These are phyloP conservation scores for Cinclus mexicanus DNA, from an alignment of 2,113 vertebrate genomes.

Conservation along the genomic window DNA sequence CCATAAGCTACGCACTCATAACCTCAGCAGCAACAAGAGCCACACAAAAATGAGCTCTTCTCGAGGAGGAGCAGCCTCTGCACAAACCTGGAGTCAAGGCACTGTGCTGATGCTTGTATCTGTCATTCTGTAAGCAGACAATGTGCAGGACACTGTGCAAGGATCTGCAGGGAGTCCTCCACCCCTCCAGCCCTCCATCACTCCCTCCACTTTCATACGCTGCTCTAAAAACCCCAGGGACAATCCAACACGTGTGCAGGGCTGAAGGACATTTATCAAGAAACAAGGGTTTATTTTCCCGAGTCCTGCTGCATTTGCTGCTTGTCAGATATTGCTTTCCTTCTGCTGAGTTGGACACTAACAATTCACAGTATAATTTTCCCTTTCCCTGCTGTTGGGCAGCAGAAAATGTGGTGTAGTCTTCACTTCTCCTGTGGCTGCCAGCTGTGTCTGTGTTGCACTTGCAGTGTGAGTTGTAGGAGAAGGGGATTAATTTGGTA, in stretches of 20 bases:
- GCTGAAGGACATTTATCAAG: neutral
- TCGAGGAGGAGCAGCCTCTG: neutral
- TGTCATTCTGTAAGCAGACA: neutral
- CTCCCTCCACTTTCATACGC: neutral
- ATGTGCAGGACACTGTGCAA: neutral
- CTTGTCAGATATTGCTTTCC: neutral
- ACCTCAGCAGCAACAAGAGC: neutral
- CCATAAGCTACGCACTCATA: neutral
- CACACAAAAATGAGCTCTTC: neutral
- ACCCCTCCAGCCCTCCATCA: neutral
- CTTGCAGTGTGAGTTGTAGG: rapidly evolving
- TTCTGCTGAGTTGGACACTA: neutral
- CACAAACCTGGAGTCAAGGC: neutral
- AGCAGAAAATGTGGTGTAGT: neutral
- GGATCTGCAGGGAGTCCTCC: neutral
- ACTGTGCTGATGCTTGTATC: rapidly evolving
- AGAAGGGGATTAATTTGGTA: neutral
- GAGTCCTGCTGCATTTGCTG: neutral
- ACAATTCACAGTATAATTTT: neutral
- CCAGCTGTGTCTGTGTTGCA: neutral
- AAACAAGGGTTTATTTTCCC: neutral
- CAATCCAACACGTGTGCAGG: rapidly evolving
- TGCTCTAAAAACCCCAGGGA: neutral
- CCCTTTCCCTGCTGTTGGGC: neutral
- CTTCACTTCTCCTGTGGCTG: rapidly evolving